phyloP scores from a whole-genome alignment of 2,113 vertebrate species.

The Cavia porcellus region DNA sequence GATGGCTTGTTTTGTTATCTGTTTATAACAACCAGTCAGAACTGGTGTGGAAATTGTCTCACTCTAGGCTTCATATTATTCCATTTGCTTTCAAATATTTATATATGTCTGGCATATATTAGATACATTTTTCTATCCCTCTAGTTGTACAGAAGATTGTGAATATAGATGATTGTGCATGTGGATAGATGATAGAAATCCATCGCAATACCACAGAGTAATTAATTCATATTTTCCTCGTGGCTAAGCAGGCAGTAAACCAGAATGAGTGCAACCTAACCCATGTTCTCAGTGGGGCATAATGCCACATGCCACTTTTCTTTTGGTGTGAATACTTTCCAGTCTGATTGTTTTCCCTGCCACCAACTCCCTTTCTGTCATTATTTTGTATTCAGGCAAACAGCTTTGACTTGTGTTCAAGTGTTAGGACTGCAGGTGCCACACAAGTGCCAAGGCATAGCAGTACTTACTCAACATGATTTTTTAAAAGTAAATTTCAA shows the following conservation, averaged over 20 bases:
- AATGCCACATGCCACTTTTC: conserved; percentile 47
- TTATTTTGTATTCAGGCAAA: conserved; percentile 44
- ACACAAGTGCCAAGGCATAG: not conserved
- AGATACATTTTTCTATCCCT: not conserved
- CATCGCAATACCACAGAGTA: conserved; percentile 10
- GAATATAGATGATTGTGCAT: not conserved
- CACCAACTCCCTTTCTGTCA: conserved; percentile 17
- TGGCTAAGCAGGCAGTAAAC: conserved; percentile 40
- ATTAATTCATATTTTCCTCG: conserved; percentile 48
- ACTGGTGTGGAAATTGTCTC: not conserved
- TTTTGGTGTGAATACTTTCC: conserved; percentile 1
- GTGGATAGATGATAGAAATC: conserved; percentile 41
- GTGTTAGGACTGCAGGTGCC: not conserved
- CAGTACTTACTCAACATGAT: not conserved
- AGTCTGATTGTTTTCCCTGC: conserved; percentile 22
- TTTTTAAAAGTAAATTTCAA: not conserved
- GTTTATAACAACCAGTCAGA: not conserved
- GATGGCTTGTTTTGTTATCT: not conserved
- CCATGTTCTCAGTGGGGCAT: conserved; percentile 29
- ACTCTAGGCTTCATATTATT: not conserved
- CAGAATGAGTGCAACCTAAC: not conserved
- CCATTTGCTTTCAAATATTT: conserved; percentile 1
- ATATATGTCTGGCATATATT: not conserved
- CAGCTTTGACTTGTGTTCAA: conserved; percentile 44
- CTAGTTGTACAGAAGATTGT: not conserved